These are phyloP conservation scores for Arenaria interpres DNA, from an alignment of 2,113 vertebrate species.

Conservation along the genomic window DNA sequence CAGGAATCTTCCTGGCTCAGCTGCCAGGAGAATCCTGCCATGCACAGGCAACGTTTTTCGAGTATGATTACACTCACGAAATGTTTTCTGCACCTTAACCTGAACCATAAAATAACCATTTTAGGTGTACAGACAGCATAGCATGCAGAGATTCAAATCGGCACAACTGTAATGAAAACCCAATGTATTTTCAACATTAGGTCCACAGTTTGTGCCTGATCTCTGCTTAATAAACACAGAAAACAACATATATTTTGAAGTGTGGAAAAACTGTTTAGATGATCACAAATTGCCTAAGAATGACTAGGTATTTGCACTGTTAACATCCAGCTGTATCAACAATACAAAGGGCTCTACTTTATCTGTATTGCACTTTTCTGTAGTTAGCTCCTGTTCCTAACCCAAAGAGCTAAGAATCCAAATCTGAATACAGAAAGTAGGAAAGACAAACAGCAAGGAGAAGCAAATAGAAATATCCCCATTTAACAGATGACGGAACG, in stretches of 20 bases:
- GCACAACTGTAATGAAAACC: not conserved
- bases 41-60: not conserved
- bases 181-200: not conserved
- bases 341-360: not conserved
- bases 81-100: not conserved
- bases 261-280: not conserved
- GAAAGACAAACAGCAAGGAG: not conserved
- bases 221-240: not conserved
- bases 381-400: not conserved
- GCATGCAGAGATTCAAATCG: not conserved
- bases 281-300: not conserved
- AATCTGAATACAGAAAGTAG: not conserved
- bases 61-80: not conserved
- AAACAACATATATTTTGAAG: not conserved
- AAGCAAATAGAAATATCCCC: not conserved
- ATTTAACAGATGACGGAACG: not conserved
- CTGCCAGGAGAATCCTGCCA: not conserved
- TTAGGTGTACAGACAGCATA: not conserved
- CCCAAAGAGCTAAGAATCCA: not conserved
- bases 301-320: not conserved
- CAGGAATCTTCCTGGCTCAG: conserved; percentile 12
- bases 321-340: not conserved
- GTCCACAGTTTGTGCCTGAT: not conserved
- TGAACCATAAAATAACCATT: not conserved
- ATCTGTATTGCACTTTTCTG: not conserved